phyloP scores from a whole-genome alignment of 2,113 vertebrate species.

The Anoura caudifer region DNA sequence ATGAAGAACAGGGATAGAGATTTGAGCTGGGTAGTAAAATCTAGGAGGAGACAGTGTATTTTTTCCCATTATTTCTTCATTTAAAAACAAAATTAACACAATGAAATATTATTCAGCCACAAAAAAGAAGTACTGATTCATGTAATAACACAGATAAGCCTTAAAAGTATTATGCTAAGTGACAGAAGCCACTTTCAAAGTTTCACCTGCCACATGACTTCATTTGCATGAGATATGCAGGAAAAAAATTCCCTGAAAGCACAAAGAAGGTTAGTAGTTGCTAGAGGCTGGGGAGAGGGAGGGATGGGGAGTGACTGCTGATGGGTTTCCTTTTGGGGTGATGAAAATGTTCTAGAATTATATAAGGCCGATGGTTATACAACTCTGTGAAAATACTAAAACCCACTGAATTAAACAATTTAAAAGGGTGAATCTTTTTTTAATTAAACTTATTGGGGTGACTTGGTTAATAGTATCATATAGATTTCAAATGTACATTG shows the following conservation, averaged over 20 bases:
- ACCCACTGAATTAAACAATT: background rate
- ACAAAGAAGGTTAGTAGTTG: background rate
- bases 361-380: background rate
- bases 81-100: background rate
- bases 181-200: background rate
- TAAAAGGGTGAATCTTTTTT: background rate
- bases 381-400: background rate
- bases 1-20: background rate
- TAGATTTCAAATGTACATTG: too few species aligned
- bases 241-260: background rate
- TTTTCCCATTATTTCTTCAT: background rate
- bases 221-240: background rate
- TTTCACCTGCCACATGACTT: background rate
- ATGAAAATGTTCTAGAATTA: slow-evolving; percentile 13
- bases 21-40: background rate
- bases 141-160: background rate
- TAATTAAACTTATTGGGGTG: too few species aligned
- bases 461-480: too few species aligned
- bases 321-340: background rate
- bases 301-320: background rate
- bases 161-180: background rate
- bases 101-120: background rate
- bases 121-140: background rate
- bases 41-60: background rate
- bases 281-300: background rate